A percentile compares a stretch with the other conserved stretches of the same genome.
phyloP scores from a whole-genome alignment of 2,113 vertebrate species.

The Miniopterus natalensis region DNA sequence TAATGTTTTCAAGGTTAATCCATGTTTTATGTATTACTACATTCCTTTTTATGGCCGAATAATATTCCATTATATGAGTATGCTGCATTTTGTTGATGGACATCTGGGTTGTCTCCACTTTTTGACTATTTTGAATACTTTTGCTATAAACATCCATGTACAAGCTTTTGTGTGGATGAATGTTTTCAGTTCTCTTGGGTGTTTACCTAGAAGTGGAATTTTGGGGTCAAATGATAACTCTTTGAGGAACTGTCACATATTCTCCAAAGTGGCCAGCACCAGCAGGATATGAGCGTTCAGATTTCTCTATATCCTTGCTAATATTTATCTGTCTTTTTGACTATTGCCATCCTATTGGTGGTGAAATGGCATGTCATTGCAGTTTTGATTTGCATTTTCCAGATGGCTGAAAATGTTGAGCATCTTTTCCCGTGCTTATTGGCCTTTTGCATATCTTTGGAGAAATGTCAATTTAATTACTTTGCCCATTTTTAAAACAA shows the following conservation, averaged over 20 bases:
- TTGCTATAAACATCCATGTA: not conserved
- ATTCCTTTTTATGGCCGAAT: not conserved
- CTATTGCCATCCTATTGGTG: not conserved
- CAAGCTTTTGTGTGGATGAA: not conserved
- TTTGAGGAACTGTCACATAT: not conserved
- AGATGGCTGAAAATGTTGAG: not conserved
- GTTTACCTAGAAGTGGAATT: constrained; percentile 21
- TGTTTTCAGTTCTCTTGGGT: not conserved
- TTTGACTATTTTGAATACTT: constrained; percentile 56
- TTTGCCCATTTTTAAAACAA: constrained; percentile 32
- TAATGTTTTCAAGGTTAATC: constrained; percentile 26
- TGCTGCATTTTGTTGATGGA: not conserved
- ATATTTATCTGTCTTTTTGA: not conserved
- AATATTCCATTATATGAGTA: not conserved
- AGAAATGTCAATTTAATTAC: constrained; percentile 13
- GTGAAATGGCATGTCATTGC: constrained; percentile 20
- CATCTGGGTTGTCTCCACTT: not conserved
- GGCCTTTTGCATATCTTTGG: constrained; percentile 15
- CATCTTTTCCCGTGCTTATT: constrained; percentile 16
- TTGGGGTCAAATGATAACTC: not conserved
- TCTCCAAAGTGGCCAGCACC: not conserved
- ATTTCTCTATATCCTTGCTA: constrained; percentile 5
- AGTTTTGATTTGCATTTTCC: constrained; percentile 24
- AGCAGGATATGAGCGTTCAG: not conserved
- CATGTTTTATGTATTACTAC: not conserved